phyloP scores from a whole-genome alignment of 30 jellyfish, hydroid and myxozoan genomes.

The Turritopsis dohrnii region DNA sequence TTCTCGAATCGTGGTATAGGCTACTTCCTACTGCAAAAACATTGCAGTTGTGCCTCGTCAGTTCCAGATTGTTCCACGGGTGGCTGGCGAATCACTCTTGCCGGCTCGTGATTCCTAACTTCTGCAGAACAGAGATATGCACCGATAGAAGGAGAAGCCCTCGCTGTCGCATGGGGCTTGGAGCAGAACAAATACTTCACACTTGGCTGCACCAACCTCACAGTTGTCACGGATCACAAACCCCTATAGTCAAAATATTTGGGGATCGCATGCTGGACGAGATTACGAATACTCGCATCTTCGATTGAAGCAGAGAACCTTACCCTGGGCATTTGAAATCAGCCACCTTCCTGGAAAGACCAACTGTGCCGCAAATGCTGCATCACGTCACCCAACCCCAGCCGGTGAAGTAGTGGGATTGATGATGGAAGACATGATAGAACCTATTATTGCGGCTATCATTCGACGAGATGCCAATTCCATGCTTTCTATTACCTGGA shows the following conservation, averaged over 20 bases:
- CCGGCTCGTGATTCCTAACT: constrained; percentile 25
- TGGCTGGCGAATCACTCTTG: constrained; percentile 26
- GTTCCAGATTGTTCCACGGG: constrained; percentile 16
- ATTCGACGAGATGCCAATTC: background rate
- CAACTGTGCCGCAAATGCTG: constrained; percentile 18
- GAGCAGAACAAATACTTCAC: constrained; percentile 25
- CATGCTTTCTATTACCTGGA: background rate
- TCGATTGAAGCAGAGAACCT: constrained; percentile 18
- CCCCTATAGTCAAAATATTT: constrained; percentile 8
- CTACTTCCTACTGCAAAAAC: constrained; percentile 28
- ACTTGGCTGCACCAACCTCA: constrained; percentile 12
- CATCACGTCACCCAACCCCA: constrained; percentile 1
- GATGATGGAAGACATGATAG: background rate
- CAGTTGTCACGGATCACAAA: background rate
- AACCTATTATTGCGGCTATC: background rate
- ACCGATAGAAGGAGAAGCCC: constrained; percentile 45
- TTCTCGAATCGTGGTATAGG: constrained; percentile 25
- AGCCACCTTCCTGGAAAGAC: constrained; percentile 7
- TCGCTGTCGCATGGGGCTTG: constrained; percentile 28
- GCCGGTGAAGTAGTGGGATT: background rate
- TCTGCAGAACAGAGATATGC: constrained; percentile 37
- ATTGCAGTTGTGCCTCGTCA: background rate
- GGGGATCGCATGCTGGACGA: constrained; percentile 23
- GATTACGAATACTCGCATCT: constrained; percentile 15
- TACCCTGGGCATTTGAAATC: constrained; percentile 3